Evolutionary conservation across 2,797 vertebrate genomes (phyloP).

Genomic region (Pteropus rufus): DNA sequence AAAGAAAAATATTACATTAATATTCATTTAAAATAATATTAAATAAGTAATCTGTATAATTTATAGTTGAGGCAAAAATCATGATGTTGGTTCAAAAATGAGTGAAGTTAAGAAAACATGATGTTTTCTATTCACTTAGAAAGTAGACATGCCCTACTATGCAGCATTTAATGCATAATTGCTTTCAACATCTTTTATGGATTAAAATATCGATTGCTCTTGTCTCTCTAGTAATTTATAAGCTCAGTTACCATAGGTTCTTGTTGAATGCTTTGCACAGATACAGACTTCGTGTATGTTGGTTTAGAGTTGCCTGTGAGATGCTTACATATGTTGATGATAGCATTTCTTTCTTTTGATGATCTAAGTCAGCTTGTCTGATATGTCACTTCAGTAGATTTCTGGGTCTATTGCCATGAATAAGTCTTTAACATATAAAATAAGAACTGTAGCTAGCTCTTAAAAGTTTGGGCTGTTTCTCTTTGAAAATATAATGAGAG

Average conservation of each 20-base stretch:
- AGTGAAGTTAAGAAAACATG: neutral
- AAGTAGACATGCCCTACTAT: neutral
- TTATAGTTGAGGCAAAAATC: neutral
- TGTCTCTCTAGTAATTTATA: neutral
- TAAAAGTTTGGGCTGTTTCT: neutral
- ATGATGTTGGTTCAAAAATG: neutral
- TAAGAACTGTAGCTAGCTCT: neutral
- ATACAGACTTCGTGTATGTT: neutral
- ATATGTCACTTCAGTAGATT: neutral
- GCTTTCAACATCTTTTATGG: neutral
- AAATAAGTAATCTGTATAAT: neutral
- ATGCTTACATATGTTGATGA: neutral
- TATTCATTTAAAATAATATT: slow-evolving; percentile 20
- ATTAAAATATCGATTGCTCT: slow-evolving; percentile 19
- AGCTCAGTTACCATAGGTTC: neutral
- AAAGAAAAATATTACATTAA: neutral
- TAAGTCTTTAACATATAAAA: slow-evolving; percentile 8
- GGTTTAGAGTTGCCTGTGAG: neutral
- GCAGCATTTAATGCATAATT: neutral
- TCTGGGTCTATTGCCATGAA: neutral
- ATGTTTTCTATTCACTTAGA: neutral
- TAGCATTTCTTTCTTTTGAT: neutral
- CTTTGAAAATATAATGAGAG: neutral
- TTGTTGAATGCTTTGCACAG: neutral
- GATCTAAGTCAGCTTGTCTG: neutral